These are phyloP conservation scores for Gnathonemus echidnorhynchus DNA, from an alignment of 2,113 vertebrate genomes.

Conservation along the genomic window DNA sequence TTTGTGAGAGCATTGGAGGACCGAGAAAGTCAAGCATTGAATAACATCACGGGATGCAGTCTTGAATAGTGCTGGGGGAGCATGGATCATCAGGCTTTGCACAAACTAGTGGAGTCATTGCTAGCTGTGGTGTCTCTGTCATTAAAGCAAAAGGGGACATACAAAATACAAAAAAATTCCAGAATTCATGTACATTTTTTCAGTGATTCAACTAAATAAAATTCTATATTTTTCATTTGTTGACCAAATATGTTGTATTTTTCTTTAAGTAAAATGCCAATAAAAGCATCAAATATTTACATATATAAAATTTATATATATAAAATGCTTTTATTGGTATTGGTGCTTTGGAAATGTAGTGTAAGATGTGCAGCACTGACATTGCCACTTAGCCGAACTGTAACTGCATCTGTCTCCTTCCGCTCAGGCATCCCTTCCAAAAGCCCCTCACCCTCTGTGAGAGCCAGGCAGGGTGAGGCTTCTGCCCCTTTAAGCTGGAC, in stretches of 20 bases:
- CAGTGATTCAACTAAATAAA: neutral
- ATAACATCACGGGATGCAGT: neutral
- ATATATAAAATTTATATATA: too few species aligned
- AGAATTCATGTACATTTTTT: neutral
- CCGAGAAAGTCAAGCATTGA: neutral
- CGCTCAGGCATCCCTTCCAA: constrained; percentile 68
- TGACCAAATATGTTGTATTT: too few species aligned
- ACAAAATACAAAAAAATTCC: neutral
- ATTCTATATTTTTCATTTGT: too few species aligned
- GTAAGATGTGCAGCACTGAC: neutral
- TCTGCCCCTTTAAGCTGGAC: constrained; percentile 69
- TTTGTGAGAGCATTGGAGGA: neutral
- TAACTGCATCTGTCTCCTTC: neutral
- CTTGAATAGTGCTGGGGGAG: too few species aligned
- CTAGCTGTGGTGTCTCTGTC: neutral
- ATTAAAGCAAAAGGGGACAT: neutral
- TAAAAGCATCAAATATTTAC: too few species aligned
- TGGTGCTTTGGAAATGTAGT: neutral
- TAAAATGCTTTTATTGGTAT: too few species aligned
- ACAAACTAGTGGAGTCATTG: neutral
- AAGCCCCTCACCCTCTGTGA: constrained; percentile 67
- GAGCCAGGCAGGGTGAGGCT: constrained; percentile 61
- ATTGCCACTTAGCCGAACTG: neutral
- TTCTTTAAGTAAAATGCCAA: too few species aligned
- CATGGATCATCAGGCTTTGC: too few species aligned